Evolutionary conservation across 2,888 invertebrate genomes (phyloP), one percentile per base, ranked within the genome.

Genomic region (Metallyticus violacea): DNA sequence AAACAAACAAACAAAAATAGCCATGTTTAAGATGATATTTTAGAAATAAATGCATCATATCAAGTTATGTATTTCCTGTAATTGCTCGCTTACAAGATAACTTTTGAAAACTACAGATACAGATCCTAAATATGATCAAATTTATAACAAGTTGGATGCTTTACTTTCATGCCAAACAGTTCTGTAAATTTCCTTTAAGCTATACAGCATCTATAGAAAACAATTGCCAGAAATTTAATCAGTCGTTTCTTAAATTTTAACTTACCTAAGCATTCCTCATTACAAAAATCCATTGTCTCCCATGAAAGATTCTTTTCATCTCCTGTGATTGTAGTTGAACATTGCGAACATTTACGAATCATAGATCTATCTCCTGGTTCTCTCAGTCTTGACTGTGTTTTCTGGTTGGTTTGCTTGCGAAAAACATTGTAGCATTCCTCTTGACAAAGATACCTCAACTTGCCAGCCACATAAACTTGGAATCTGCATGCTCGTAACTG

Each of bases 241-340:
- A n/a, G n/a, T n/a, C n/a, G n/a, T n/a, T n/a, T n/a, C n/a, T n/a
- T n/a, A n/a, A n/a, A n/a, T 62, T 62, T 62, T 7, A n/a, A 22
- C 86, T 89, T 93, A 89, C 97, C 96, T 89, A 98, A 92, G 90
- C 98, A 98, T 85, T 95, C 93, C 91, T 98, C 97, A 88, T 97
- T 96, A 90, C 98, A 98, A 91, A 97, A 98, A 91, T 98, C 97
- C 96, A 98, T 96, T 0, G 97, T 97, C 92, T 98, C 97, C 98
- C 98, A 98, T 0, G 95, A 95, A 25, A 97, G 92, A 90, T 95
- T 94, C 88, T 94, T 94, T 62, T 96, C 95, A 83, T 94, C 94
- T 0, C 92, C 89, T 3, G 91, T 90, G 0, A 94, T 91, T 77
- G 93, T 90, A 3, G 90, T 90, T 6, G 29, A 26, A 90, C 96